Evolutionary conservation across 2,113 vertebrate species (phyloP).

Genomic region (Leucopternis melanops): DNA sequence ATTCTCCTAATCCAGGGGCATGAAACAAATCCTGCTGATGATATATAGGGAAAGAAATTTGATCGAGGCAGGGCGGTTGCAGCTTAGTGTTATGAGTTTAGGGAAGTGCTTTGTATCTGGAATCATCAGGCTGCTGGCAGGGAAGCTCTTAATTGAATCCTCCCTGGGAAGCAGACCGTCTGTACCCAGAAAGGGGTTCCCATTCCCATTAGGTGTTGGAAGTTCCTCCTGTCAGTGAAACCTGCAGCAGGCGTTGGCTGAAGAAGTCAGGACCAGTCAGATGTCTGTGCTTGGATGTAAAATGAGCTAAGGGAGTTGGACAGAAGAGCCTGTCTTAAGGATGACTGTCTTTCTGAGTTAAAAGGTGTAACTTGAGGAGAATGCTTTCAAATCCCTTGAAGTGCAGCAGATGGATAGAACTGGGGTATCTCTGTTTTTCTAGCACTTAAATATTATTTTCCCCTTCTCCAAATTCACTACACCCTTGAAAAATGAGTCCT

Average conservation of each 20-base stretch:
- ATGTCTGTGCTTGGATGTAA: background rate
- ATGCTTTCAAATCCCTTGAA: background rate
- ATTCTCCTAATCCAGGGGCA: background rate
- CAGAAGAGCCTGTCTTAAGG: background rate
- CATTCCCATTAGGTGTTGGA: background rate
- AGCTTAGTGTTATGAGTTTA: background rate
- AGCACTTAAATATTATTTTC: background rate
- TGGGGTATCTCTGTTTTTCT: background rate
- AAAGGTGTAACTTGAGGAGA: background rate
- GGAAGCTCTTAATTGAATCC: background rate
- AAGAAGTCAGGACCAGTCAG: background rate
- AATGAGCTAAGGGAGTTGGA: background rate
- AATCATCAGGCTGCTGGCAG: background rate
- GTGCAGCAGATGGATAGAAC: background rate
- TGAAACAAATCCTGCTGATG: slow-evolving; percentile 1
- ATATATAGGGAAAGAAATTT: background rate
- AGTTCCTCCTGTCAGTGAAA: background rate
- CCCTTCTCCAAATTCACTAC: background rate
- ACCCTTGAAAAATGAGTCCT: background rate
- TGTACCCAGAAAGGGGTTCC: background rate
- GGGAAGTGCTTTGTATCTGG: background rate
- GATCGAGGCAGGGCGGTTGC: background rate
- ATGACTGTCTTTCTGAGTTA: background rate
- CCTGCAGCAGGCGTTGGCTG: background rate
- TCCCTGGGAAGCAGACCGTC: background rate